phyloP scores from a whole-genome alignment of 2,888 invertebrate species.

The Atrina japonica region DNA sequence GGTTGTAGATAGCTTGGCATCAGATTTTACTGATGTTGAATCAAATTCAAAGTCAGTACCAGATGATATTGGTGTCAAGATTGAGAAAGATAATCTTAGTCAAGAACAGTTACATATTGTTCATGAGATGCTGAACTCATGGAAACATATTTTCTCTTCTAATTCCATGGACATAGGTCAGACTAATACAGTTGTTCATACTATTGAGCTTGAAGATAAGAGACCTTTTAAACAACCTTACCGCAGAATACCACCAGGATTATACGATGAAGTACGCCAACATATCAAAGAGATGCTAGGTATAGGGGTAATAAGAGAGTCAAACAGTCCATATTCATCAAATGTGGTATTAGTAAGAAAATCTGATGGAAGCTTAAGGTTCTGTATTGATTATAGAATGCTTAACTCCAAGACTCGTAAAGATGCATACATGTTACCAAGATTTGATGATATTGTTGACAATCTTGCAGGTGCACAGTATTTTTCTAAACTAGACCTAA shows the following conservation, averaged over 20 bases:
- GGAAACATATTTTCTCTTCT: too few relatives aligned
- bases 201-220: slow-evolving; percentile 33
- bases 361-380: slow-evolving; percentile 29
- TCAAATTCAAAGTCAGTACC: not conserved
- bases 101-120: not conserved
- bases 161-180: slow-evolving; percentile 17
- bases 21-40: not conserved
- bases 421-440: slow-evolving; percentile 32
- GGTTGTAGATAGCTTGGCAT: slow-evolving; percentile 30
- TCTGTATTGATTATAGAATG: slow-evolving; percentile 33
- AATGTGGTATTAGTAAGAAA: slow-evolving; percentile 34
- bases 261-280: slow-evolving; percentile 42
- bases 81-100: not conserved
- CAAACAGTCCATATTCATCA: slow-evolving; percentile 30
- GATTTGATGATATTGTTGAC: slow-evolving; percentile 34
- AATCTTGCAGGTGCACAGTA: slow-evolving; percentile 24
- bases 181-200: slow-evolving; percentile 30
- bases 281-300: slow-evolving; percentile 27
- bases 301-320: too few relatives aligned
- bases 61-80: not conserved
- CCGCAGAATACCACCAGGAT: slow-evolving; percentile 32
- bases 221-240: slow-evolving; percentile 36
- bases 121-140: slow-evolving; percentile 24
- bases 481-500: slow-evolving; percentile 34
- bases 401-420: slow-evolving; percentile 30